Conservation (phyloP, 2,888 invertebrate genomes). For the Steromphala cineraria region DNA sequence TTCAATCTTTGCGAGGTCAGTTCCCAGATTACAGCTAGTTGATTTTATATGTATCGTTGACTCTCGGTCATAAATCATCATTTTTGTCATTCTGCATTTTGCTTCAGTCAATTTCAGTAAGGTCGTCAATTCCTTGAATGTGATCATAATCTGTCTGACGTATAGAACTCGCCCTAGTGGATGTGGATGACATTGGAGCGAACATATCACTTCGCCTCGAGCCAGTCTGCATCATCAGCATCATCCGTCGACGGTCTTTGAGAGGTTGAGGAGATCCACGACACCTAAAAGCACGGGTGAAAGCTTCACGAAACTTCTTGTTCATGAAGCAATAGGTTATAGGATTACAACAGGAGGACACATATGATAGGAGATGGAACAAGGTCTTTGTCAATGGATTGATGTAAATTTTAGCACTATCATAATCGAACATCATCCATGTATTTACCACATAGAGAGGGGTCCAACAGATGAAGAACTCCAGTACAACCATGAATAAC, state of each 20-base stretch:
- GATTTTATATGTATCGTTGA: too few relatives aligned
- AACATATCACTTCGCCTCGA: slow-evolving; percentile 30
- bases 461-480: slow-evolving; percentile 94
- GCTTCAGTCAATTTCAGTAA: background rate
- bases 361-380: slow-evolving; percentile 86
- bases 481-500: slow-evolving; percentile 90
- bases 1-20: too few relatives aligned
- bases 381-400: slow-evolving; percentile 78
- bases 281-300: slow-evolving; percentile 84
- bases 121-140: slow-evolving; percentile 12
- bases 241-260: slow-evolving; percentile 30
- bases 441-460: slow-evolving; percentile 89
- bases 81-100: too few relatives aligned
- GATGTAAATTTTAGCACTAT: slow-evolving; percentile 76
- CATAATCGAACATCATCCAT: slow-evolving; percentile 84
- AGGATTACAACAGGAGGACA: slow-evolving; percentile 89
- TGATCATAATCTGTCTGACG: slow-evolving; percentile 21
- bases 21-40: too few relatives aligned
- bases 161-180: slow-evolving; percentile 25
- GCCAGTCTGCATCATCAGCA: slow-evolving; percentile 26
- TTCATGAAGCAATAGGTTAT: slow-evolving; percentile 95
- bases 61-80: too few relatives aligned
- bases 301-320: slow-evolving; percentile 87
- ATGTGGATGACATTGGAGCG: slow-evolving; percentile 26
- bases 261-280: slow-evolving; percentile 63